Conservation (phyloP, 1,140 invertebrate genomes). For the Drosophila sucinea region DNA sequence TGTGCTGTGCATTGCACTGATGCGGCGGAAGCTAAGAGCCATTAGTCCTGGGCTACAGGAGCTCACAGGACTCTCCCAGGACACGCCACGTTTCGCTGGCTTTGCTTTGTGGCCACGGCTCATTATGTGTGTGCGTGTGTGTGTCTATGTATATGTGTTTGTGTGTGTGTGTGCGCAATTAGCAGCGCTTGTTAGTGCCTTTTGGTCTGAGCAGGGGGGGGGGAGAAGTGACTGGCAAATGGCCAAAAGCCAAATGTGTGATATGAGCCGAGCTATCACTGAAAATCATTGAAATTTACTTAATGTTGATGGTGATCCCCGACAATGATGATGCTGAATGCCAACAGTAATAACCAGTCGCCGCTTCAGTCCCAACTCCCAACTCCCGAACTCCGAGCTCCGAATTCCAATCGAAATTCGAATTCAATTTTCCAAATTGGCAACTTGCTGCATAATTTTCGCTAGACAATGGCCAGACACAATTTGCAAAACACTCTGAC, state of each 20-base stretch:
- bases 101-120: slow-evolving; percentile 71
- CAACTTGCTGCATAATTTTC: slow-evolving; percentile 38
- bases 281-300: slow-evolving; percentile 70
- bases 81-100: slow-evolving; percentile 49
- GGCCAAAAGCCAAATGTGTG: slow-evolving; percentile 62
- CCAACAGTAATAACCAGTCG: neutral
- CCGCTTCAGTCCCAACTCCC: no score
- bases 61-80: slow-evolving; percentile 31
- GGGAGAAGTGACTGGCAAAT: slow-evolving; percentile 43
- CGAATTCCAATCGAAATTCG: neutral
- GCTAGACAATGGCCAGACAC: slow-evolving; percentile 43
- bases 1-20: slow-evolving; percentile 79
- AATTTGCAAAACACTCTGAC: slow-evolving; percentile 38
- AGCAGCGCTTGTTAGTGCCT: slow-evolving; percentile 74
- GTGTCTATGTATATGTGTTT: neutral
- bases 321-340: slow-evolving; percentile 14
- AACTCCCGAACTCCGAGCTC: no score
- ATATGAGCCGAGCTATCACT: slow-evolving; percentile 75
- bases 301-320: slow-evolving; percentile 34
- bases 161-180: slow-evolving; percentile 58
- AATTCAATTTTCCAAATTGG: neutral
- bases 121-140: slow-evolving; percentile 26
- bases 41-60: slow-evolving; percentile 57
- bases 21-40: slow-evolving; percentile 76
- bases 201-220: neutral